Percentiles rank a stretch among this genome's conserved stretches.
Conservation (phyloP, 2,113 vertebrate genomes). For the Pomatostomus ruficeps region DNA sequence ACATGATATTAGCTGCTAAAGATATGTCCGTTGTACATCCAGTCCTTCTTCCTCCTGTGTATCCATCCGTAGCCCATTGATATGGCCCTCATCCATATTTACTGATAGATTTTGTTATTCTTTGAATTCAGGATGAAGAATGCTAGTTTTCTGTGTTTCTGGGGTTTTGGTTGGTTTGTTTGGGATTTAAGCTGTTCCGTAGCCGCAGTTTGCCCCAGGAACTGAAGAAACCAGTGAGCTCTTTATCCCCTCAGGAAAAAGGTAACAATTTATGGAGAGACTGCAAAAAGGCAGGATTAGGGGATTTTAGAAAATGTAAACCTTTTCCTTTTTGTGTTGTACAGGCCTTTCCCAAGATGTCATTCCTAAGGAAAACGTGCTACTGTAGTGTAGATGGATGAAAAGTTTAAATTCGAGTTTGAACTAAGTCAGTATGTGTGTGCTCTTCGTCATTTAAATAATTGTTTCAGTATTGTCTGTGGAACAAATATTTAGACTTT, state of each 20-base stretch:
- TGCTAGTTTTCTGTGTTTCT: background rate
- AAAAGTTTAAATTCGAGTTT: conserved; percentile 16
- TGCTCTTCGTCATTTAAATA: background rate
- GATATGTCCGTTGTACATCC: background rate
- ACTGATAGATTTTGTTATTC: background rate
- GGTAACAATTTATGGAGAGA: conserved; percentile 30
- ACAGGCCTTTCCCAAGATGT: background rate
- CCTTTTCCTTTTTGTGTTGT: background rate
- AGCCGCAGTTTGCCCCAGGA: background rate
- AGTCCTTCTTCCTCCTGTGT: background rate
- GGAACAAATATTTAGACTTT: conserved; percentile 18
- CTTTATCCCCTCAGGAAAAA: conserved; percentile 27
- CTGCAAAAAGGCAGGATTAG: conserved; percentile 35
- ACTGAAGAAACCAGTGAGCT: background rate
- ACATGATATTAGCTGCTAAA: background rate
- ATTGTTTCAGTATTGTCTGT: background rate
- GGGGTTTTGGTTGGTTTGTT: background rate
- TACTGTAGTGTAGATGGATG: background rate
- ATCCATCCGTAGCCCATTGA: background rate
- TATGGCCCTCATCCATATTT: background rate
- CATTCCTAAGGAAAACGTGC: background rate
- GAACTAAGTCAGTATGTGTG: background rate
- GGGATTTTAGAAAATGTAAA: conserved; percentile 50
- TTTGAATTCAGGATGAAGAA: background rate
- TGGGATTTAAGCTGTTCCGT: background rate